Percentiles rank a stretch among this genome's conserved stretches.
Evolutionary conservation across 2,888 invertebrate genomes (phyloP).

Genomic region (Cephonodes hylas): DNA sequence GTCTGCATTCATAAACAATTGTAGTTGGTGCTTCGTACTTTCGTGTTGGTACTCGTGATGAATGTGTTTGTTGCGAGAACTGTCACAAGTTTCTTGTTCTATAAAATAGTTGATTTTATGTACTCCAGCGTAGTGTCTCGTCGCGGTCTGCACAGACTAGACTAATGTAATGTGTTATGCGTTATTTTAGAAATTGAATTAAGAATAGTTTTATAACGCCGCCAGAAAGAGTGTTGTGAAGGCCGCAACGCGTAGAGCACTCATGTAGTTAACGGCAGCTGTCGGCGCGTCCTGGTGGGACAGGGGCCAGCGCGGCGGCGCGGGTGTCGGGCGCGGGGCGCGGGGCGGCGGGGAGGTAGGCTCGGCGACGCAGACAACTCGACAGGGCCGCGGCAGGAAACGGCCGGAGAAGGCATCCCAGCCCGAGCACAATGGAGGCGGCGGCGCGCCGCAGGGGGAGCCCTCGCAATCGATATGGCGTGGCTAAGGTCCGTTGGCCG

Average conservation of each 20-base stretch:
- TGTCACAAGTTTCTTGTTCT: background rate
- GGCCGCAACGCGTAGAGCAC: constrained; percentile 4
- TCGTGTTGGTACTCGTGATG: background rate
- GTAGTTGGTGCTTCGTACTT: too few species aligned
- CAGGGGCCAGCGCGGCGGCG: constrained; percentile 36
- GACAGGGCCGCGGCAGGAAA: constrained; percentile 72
- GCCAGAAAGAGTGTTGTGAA: constrained; percentile 7
- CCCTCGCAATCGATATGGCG: constrained; percentile 82
- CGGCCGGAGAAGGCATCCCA: constrained; percentile 77
- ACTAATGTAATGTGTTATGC: background rate
- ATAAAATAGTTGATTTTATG: background rate
- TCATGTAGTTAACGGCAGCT: constrained; percentile 53
- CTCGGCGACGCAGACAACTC: constrained; percentile 53
- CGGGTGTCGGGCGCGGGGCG: constrained; percentile 36
- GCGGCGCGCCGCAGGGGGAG: constrained; percentile 79
- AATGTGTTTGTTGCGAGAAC: background rate
- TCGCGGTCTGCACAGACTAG: background rate
- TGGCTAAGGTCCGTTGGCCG: constrained; percentile 81
- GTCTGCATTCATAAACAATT: background rate
- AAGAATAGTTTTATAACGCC: constrained; percentile 5
- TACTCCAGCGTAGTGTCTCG: background rate
- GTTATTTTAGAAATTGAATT: constrained; percentile 7
- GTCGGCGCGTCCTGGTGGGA: constrained; percentile 61
- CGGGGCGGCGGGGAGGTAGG: constrained; percentile 42
- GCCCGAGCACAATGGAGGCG: constrained; percentile 75